phyloP scores from a whole-genome alignment of 2,113 vertebrate genomes.

The Pseudorhombus dupliciocellatus region DNA sequence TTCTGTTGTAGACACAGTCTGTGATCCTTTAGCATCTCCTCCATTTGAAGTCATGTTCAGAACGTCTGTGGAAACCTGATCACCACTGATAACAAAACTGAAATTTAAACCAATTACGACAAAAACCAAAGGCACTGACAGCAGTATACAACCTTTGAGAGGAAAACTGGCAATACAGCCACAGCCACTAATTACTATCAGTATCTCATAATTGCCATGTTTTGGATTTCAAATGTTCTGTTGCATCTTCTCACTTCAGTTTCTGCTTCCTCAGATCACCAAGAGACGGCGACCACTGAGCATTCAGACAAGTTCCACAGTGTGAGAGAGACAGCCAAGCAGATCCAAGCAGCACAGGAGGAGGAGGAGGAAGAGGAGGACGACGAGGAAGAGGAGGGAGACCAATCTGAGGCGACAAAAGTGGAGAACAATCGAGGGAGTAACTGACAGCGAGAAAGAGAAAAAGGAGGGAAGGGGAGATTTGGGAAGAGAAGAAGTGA shows the following conservation, averaged over 20 bases:
- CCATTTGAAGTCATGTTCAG: not conserved
- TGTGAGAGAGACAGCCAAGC: constrained; percentile 49
- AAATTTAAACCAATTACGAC: not conserved
- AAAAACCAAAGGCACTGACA: too few species aligned
- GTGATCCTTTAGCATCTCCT: constrained; percentile 1
- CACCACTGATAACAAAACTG: not conserved
- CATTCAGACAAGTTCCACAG: constrained; percentile 54
- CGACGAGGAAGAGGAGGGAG: constrained; percentile 28
- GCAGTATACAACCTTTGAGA: too few species aligned
- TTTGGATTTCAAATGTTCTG: too few species aligned
- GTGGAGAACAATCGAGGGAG: constrained; percentile 62
- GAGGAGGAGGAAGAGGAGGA: constrained; percentile 36
- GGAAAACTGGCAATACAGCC: too few species aligned
- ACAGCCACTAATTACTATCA: too few species aligned
- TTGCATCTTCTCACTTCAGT: not conserved
- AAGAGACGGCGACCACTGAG: constrained; percentile 50
- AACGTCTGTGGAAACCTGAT: not conserved
- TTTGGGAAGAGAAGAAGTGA: constrained; percentile 2
- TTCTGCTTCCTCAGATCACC: constrained; percentile 63
- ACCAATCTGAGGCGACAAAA: constrained; percentile 40
- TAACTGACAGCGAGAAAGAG: constrained; percentile 54
- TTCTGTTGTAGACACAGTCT: not conserved
- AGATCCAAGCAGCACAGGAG: constrained; percentile 47
- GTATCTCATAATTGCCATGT: too few species aligned
- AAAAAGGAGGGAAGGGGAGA: constrained; percentile 15